Evolutionary conservation across 2,797 vertebrate genomes (phyloP).

Genomic region (Tangara arthus): DNA sequence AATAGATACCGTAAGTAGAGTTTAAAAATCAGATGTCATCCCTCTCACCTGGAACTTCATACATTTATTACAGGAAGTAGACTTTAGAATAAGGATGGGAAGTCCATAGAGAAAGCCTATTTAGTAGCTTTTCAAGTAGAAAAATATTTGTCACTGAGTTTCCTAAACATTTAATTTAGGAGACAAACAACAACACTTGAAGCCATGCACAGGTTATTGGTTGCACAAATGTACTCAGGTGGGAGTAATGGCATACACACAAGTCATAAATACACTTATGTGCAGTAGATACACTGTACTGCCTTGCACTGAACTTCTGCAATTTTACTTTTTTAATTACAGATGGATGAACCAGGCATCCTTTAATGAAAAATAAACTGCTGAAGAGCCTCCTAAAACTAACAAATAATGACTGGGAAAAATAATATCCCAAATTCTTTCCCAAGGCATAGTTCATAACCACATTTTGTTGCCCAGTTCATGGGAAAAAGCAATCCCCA

Average conservation of each 20-base stretch:
- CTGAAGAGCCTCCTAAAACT: constrained; percentile 5
- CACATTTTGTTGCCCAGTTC: not conserved
- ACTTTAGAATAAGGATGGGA: not conserved
- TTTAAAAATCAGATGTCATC: not conserved
- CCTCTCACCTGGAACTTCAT: not conserved
- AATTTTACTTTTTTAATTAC: not conserved
- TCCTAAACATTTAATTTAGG: not conserved
- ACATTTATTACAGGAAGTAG: not conserved
- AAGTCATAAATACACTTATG: not conserved
- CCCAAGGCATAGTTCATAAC: not conserved
- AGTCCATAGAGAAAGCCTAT: not conserved
- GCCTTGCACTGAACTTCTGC: not conserved
- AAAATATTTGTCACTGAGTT: not conserved
- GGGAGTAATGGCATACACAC: not conserved
- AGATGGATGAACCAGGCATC: not conserved
- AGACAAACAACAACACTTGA: not conserved
- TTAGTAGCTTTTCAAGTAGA: not conserved
- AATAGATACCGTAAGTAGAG: not conserved
- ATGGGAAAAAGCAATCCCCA: not conserved
- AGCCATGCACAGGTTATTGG: not conserved
- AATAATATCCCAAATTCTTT: not conserved
- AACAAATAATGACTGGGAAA: not conserved
- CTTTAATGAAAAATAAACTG: constrained; percentile 12
- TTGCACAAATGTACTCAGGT: not conserved
- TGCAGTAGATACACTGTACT: not conserved